A percentile compares a stretch with the other conserved stretches of the same genome.
These are phyloP conservation scores for Euthynnus affinis DNA, from an alignment of 2,797 vertebrate genomes.

Conservation along the genomic window DNA sequence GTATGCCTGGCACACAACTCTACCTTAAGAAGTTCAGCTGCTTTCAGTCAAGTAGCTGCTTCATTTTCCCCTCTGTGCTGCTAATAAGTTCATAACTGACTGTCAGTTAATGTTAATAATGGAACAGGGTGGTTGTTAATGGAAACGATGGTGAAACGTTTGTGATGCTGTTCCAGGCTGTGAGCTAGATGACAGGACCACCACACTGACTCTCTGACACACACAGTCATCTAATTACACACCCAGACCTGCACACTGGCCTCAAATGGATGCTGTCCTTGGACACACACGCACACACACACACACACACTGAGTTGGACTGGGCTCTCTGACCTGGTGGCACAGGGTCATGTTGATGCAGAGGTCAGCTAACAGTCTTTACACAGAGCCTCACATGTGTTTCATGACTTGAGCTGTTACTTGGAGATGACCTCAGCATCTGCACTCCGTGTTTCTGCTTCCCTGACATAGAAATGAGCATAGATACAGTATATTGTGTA, in stretches of 20 bases:
- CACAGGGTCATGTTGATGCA: conserved; percentile 37
- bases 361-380: conserved; percentile 24
- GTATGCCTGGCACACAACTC: too few species aligned
- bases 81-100: too few species aligned
- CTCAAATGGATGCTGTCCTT: conserved; percentile 48
- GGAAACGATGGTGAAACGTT: background rate
- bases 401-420: conserved; percentile 43
- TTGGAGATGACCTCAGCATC: conserved; percentile 19
- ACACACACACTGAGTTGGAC: conserved; percentile 32
- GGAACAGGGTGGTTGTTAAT: too few species aligned
- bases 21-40: too few species aligned
- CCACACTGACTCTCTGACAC: conserved; percentile 24
- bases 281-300: conserved; percentile 19
- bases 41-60: too few species aligned
- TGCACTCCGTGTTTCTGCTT: conserved; percentile 6
- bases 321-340: conserved; percentile 28
- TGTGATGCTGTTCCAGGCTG: conserved; percentile 25
- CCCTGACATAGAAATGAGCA: conserved; percentile 1
- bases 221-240: conserved; percentile 54
- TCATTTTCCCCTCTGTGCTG: too few species aligned
- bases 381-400: conserved; percentile 41
- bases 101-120: too few species aligned
- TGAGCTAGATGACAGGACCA: conserved; percentile 30
- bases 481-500: too few species aligned
- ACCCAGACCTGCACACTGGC: conserved; percentile 36